phyloP scores from a whole-genome alignment of 2,888 invertebrate species.

The Caenorhabditis becei region DNA sequence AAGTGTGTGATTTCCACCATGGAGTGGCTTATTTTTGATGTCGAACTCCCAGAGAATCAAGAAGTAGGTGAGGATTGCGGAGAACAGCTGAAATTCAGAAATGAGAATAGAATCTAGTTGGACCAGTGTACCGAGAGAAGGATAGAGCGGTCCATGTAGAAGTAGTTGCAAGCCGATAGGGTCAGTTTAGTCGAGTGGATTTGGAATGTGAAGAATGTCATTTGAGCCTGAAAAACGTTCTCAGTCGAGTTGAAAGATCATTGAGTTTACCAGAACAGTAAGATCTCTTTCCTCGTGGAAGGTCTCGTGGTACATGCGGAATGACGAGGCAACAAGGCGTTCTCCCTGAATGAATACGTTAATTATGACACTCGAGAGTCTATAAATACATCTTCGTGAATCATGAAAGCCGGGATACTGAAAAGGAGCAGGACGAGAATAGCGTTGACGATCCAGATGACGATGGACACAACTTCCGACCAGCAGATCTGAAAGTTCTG shows the following conservation, averaged over 20 bases:
- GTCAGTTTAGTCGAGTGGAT: constrained; percentile 71
- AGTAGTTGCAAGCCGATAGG: constrained; percentile 69
- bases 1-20: constrained; percentile 34
- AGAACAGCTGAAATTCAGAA: constrained; percentile 65
- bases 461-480: constrained; percentile 64
- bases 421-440: constrained; percentile 67
- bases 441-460: constrained; percentile 69
- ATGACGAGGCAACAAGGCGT: constrained; percentile 64
- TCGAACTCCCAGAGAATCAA: constrained; percentile 68
- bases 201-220: constrained; percentile 71
- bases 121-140: constrained; percentile 57
- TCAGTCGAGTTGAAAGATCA: neutral
- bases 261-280: constrained; percentile 59
- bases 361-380: neutral
- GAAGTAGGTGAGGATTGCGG: constrained; percentile 72
- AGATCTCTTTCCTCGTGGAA: constrained; percentile 69
- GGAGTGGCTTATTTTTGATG: constrained; percentile 39
- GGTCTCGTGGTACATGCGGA: constrained; percentile 73
- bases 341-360: constrained; percentile 62
- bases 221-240: constrained; percentile 61
- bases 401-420: constrained; percentile 71
- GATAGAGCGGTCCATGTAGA: constrained; percentile 71
- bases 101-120: neutral
- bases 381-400: constrained; percentile 67
- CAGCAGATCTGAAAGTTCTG: constrained; percentile 62